Evolutionary conservation across 2,888 invertebrate genomes (phyloP).

Genomic region (Tachystola acroxantha): DNA sequence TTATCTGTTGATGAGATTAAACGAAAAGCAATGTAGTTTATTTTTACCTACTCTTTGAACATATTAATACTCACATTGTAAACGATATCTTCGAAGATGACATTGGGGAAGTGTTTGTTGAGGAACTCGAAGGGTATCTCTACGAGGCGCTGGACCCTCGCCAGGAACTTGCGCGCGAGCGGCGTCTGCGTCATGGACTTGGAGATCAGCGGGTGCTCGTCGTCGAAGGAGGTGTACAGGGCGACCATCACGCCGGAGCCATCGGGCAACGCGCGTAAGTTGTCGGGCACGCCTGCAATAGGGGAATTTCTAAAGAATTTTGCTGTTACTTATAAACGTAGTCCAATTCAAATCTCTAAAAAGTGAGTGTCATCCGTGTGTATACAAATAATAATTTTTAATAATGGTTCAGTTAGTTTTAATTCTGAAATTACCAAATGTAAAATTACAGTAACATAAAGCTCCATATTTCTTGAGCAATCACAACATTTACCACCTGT

Average conservation of each 20-base stretch:
- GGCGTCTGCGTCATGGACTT: conserved; percentile 81
- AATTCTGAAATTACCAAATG: too few relatives aligned
- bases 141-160: conserved; percentile 76
- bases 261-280: conserved; percentile 73
- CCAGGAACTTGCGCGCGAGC: conserved; percentile 80
- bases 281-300: conserved; percentile 80
- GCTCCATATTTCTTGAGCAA: background rate
- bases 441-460: too few relatives aligned
- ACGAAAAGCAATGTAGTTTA: too few relatives aligned
- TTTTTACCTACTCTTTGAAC: too few relatives aligned
- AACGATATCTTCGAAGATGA: conserved; percentile 78
- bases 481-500: conserved; percentile 27
- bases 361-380: too few relatives aligned
- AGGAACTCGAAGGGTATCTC: conserved; percentile 82
- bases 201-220: conserved; percentile 75
- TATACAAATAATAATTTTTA: too few relatives aligned
- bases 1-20: too few relatives aligned
- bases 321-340: too few relatives aligned
- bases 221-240: conserved; percentile 71
- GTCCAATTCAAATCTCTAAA: too few relatives aligned
- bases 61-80: conserved; percentile 79
- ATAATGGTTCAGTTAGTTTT: too few relatives aligned
- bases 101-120: conserved; percentile 82
- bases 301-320: too few relatives aligned
- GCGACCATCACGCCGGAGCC: conserved; percentile 83